phyloP scores from a whole-genome alignment of 2,113 vertebrate species.

The Paratilapia polleni region DNA sequence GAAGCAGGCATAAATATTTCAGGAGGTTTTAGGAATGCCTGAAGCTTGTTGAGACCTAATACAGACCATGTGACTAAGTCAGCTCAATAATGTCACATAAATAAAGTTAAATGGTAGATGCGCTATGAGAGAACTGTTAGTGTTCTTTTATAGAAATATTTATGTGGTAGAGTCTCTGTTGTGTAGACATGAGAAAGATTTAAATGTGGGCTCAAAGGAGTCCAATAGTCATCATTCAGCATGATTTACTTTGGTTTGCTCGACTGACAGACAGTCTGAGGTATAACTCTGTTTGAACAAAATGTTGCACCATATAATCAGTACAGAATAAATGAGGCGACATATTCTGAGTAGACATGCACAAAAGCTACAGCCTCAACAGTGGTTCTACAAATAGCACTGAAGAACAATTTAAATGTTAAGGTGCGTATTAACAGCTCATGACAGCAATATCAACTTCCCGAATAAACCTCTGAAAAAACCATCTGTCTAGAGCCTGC shows the following conservation, averaged over 20 bases:
- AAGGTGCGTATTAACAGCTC: slow-evolving; percentile 11
- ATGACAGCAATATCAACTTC: background rate
- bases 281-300: slow-evolving; percentile 17
- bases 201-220: background rate
- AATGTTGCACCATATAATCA: slow-evolving; percentile 16
- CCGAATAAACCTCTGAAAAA: slow-evolving; percentile 17
- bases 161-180: background rate
- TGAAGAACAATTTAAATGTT: slow-evolving; percentile 14
- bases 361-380: background rate
- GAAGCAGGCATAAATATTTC: slow-evolving; percentile 47
- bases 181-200: background rate
- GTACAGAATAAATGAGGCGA: background rate
- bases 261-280: background rate
- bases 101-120: background rate
- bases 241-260: slow-evolving; percentile 5
- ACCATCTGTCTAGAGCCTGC: background rate
- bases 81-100: background rate
- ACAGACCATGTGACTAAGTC: slow-evolving; percentile 31
- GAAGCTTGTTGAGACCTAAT: slow-evolving; percentile 22
- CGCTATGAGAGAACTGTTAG: slow-evolving; percentile 35
- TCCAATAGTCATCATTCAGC: background rate
- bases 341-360: background rate
- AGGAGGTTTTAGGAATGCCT: slow-evolving; percentile 35
- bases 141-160: slow-evolving; percentile 25
- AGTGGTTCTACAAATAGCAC: slow-evolving; percentile 19